Percentiles rank a stretch among this genome's conserved stretches.
Evolutionary conservation across 2,113 vertebrate species (phyloP).

Genomic region (Montifringilla adamsi): DNA sequence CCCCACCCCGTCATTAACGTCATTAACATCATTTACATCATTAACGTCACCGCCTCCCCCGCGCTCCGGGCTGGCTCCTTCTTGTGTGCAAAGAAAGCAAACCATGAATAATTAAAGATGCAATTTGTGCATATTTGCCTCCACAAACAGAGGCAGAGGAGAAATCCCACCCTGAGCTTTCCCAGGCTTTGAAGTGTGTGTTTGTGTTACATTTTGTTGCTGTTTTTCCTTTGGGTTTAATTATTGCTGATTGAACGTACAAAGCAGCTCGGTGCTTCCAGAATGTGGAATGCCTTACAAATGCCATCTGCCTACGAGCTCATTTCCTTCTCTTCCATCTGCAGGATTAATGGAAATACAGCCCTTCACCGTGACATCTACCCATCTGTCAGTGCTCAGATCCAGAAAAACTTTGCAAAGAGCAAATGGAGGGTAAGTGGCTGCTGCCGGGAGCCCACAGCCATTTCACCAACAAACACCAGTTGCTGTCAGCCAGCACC

Average conservation of each 20-base stretch:
- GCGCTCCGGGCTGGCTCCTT: not conserved
- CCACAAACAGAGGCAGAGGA: constrained; percentile 9
- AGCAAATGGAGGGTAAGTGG: constrained; percentile 90
- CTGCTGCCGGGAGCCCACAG: not conserved
- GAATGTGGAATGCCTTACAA: constrained; percentile 55
- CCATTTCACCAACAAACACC: not conserved
- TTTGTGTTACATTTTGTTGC: constrained; percentile 58
- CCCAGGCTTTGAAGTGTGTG: constrained; percentile 33
- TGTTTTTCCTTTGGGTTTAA: constrained; percentile 67
- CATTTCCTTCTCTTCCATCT: constrained; percentile 46
- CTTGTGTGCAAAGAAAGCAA: not conserved
- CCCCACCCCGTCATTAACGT: rapidly evolving
- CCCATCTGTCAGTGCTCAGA: constrained; percentile 87
- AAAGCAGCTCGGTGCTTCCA: constrained; percentile 37
- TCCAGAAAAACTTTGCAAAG: constrained; percentile 91
- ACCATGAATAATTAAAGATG: constrained; percentile 8
- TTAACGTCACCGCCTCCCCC: not conserved
- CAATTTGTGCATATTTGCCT: constrained; percentile 27
- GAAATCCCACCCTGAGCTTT: constrained; percentile 21
- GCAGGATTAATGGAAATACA: constrained; percentile 88
- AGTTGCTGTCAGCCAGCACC: not conserved
- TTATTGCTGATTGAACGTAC: constrained; percentile 66
- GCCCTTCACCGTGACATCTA: constrained; percentile 87
- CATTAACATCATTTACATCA: rapidly evolving
- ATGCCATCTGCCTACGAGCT: constrained; percentile 56